These are phyloP conservation scores for Cinara cedri DNA, from an alignment of 2,888 invertebrate species.

Conservation along the genomic window DNA sequence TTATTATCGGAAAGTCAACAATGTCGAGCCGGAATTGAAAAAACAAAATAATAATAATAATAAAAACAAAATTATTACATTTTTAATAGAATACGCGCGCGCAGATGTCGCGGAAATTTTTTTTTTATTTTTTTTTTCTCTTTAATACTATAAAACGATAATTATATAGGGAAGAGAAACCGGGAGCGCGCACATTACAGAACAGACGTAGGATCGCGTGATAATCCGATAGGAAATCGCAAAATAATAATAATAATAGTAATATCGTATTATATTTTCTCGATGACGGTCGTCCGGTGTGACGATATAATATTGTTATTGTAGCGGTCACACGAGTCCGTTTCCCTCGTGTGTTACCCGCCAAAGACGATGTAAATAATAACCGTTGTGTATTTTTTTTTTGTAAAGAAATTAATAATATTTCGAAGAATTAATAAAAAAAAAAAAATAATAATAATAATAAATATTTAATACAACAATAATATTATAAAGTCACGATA, in stretches of 20 bases:
- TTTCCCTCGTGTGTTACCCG: not conserved
- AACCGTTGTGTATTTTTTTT: too few relatives aligned
- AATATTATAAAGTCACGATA: too few relatives aligned
- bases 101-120: too few relatives aligned
- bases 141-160: too few relatives aligned
- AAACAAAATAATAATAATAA: not conserved
- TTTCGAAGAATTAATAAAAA: too few relatives aligned
- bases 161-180: not conserved
- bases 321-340: not conserved
- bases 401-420: too few relatives aligned
- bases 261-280: not conserved
- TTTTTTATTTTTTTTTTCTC: too few relatives aligned
- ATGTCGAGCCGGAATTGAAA: not conserved
- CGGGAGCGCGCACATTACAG: not conserved
- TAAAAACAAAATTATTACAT: too few relatives aligned
- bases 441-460: too few relatives aligned
- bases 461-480: too few relatives aligned
- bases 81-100: too few relatives aligned
- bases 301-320: not conserved
- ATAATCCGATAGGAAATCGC: conserved; percentile 14
- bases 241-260: conserved; percentile 1
- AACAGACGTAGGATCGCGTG: not conserved
- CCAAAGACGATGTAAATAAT: not conserved
- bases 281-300: conserved; percentile 4
- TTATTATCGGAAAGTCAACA: not conserved